These are phyloP conservation scores for Alligator sinensis DNA, from an alignment of 2,113 vertebrate species.

Conservation along the genomic window DNA sequence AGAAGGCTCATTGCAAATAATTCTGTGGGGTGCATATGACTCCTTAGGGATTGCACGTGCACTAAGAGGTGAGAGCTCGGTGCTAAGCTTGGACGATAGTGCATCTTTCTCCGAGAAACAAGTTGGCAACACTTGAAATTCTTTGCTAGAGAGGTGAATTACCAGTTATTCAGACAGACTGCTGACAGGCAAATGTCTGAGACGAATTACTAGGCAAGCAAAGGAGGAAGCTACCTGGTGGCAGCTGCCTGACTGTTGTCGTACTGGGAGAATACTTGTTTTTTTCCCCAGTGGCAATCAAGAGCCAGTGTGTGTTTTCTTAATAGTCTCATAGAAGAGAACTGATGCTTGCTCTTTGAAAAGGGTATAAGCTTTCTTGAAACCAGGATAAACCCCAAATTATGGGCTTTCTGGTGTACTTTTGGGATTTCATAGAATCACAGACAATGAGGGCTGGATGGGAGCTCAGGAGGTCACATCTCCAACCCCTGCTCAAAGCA, in stretches of 20 bases:
- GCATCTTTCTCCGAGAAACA: neutral
- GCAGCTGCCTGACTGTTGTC: accelerated
- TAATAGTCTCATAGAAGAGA: neutral
- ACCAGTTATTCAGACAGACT: neutral
- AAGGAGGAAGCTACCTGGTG: neutral
- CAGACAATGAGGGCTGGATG: no score
- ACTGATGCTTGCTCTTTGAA: accelerated
- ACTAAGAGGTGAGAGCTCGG: accelerated
- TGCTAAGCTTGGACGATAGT: neutral
- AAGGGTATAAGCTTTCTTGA: accelerated
- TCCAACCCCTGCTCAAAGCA: no score
- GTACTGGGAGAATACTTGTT: neutral
- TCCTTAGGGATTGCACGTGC: accelerated
- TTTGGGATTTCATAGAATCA: neutral
- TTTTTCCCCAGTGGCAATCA: neutral
- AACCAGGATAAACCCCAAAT: neutral
- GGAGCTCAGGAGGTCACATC: no score
- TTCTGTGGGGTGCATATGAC: accelerated
- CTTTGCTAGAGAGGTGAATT: accelerated
- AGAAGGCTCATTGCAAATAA: neutral
- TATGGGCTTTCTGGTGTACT: accelerated
- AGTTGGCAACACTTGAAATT: neutral
- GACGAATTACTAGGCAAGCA: accelerated
- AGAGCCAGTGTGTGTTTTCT: neutral
- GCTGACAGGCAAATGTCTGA: neutral